A percentile compares a stretch with the other conserved stretches of the same genome.
These are phyloP conservation scores for Syrphus vitripennis DNA, from an alignment of 2,888 invertebrate species.

Conservation along the genomic window DNA sequence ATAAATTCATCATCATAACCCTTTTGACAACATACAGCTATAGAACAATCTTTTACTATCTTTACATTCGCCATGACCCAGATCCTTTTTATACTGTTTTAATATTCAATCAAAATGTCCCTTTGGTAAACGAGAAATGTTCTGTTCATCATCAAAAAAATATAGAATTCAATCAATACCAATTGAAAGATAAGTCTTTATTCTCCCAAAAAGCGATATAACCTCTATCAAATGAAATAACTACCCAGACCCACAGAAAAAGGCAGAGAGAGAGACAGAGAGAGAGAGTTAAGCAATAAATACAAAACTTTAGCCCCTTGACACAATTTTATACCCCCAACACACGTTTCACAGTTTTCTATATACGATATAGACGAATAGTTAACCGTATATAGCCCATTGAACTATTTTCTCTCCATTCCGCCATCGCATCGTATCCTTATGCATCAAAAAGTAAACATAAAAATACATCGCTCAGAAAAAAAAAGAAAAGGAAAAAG, in stretches of 20 bases:
- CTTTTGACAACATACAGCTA: neutral
- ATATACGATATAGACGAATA: neutral
- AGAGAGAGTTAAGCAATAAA: conserved; percentile 30
- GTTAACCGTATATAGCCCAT: conserved; percentile 15
- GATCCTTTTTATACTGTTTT: neutral
- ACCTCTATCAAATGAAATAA: conserved; percentile 12
- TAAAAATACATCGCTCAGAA: conserved; percentile 60
- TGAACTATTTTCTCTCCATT: neutral
- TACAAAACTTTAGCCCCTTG: conserved; percentile 5
- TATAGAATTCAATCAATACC: conserved; percentile 23
- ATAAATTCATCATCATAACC: neutral
- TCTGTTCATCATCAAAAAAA: neutral
- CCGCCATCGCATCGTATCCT: neutral
- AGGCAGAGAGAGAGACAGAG: too few relatives aligned
- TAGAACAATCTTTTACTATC: neutral
- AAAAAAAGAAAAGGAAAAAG: neutral
- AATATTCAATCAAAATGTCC: conserved; percentile 19
- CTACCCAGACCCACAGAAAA: too few relatives aligned
- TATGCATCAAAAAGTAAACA: conserved; percentile 48
- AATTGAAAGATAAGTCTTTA: conserved; percentile 12
- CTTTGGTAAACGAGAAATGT: neutral
- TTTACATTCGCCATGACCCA: neutral
- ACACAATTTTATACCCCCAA: neutral
- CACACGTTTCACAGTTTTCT: conserved; percentile 3
- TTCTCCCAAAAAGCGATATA: neutral